Conservation (phyloP, 2,888 invertebrate genomes). For the Steromphala cineraria region DNA sequence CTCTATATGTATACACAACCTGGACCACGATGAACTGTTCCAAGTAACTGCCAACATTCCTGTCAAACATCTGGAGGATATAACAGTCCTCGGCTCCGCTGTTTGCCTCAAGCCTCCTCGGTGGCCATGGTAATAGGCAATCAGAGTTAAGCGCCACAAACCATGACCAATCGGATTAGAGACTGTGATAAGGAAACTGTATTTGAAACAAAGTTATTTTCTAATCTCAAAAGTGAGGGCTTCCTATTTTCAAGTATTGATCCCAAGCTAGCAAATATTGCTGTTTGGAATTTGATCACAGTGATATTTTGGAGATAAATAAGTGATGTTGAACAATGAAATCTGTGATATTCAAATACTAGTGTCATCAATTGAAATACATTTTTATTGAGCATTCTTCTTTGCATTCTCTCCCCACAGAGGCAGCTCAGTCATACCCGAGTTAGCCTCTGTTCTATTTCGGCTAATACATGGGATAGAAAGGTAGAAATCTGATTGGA, state of each 20-base stretch:
- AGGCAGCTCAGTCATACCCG: no score
- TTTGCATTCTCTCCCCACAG: no score
- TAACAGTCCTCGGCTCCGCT: slow-evolving; percentile 59
- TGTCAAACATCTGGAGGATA: slow-evolving; percentile 63
- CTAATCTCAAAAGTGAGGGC: background rate
- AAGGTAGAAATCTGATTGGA: no score
- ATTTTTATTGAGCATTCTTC: no score
- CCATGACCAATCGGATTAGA: background rate
- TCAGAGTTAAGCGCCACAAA: background rate
- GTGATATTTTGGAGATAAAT: no score
- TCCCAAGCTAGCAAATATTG: background rate
- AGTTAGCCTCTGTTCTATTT: no score
- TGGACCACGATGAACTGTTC: slow-evolving; percentile 53
- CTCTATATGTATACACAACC: slow-evolving; percentile 54
- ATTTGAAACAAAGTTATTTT: background rate
- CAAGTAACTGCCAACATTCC: slow-evolving; percentile 51
- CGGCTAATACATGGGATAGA: no score
- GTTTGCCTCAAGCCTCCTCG: slow-evolving; percentile 50
- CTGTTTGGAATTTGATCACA: no score
- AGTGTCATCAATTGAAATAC: no score
- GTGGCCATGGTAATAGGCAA: slow-evolving; percentile 26
- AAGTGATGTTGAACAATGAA: no score
- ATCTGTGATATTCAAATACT: no score
- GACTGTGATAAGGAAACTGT: background rate
- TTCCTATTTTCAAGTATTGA: background rate